Evolutionary conservation across 53 echinoderm and acorn worm species (phyloP).

Genomic region (Pentamera pediparva): DNA sequence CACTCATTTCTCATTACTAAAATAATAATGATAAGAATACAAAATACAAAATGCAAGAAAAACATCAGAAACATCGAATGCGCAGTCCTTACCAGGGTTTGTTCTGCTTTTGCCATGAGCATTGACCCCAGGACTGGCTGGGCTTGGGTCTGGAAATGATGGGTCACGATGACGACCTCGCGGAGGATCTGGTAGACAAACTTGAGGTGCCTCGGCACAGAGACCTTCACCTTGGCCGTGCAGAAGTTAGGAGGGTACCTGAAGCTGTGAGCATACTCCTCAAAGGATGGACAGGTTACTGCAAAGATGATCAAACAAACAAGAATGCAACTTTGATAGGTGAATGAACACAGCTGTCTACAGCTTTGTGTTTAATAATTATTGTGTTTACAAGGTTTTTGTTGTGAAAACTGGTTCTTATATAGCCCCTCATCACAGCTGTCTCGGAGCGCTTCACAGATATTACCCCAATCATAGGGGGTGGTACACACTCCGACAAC

Average conservation of each 20-base stretch:
- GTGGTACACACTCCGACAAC: no score
- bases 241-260: conserved; percentile 12
- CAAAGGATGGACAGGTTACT: conserved; percentile 21
- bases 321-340: no score
- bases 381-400: no score
- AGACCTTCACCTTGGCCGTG: background rate
- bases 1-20: background rate
- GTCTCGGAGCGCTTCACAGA: no score
- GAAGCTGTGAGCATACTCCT: conserved; percentile 18
- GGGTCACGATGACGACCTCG: conserved; percentile 1
- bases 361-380: no score
- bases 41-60: background rate
- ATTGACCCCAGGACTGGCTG: background rate
- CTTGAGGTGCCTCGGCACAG: conserved; percentile 8
- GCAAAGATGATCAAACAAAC: background rate
- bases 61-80: background rate
- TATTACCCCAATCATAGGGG: no score
- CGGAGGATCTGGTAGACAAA: conserved; percentile 16
- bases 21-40: background rate
- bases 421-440: no score
- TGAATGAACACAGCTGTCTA: background rate
- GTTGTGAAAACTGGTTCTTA: no score
- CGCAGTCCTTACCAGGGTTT: background rate
- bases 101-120: conserved; percentile 21
- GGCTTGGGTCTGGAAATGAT: background rate